Conservation (phyloP, 2,113 vertebrate genomes). For the Hemiprocne comata region DNA sequence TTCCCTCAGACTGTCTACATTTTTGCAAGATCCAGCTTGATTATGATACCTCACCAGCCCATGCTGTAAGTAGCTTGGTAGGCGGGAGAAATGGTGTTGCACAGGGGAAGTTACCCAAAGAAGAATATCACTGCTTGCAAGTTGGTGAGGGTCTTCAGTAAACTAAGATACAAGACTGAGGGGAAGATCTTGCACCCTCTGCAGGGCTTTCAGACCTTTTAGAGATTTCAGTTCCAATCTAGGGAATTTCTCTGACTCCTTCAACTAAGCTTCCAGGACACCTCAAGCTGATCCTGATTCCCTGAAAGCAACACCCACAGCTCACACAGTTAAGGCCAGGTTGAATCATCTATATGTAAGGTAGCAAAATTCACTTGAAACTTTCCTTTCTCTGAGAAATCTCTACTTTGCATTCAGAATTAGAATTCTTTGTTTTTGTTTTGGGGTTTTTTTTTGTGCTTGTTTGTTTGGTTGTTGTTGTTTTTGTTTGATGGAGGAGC, state of each 20-base stretch:
- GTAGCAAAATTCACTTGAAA: neutral
- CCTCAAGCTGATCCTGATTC: neutral
- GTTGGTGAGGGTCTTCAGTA: neutral
- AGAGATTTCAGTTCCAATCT: neutral
- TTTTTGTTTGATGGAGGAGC: fast-evolving
- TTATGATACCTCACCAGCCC: neutral
- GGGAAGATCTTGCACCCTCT: neutral
- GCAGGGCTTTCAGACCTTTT: neutral
- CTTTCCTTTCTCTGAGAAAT: neutral
- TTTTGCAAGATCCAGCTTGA: neutral
- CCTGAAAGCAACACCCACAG: neutral
- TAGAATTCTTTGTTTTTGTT: too few relatives aligned
- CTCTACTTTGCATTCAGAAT: neutral
- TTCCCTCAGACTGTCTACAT: neutral
- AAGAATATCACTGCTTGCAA: neutral
- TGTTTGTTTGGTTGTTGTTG: too few relatives aligned
- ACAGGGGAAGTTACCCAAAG: neutral
- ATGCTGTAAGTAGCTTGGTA: neutral
- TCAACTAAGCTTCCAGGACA: neutral
- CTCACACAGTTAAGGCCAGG: neutral
- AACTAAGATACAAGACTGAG: neutral
- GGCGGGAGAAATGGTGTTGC: neutral
- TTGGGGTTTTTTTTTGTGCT: too few relatives aligned
- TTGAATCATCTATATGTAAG: neutral
- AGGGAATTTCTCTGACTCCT: neutral